Base-by-base conservation (phyloP, 1,140 invertebrate species). In the Leucophenga varia region DNA sequence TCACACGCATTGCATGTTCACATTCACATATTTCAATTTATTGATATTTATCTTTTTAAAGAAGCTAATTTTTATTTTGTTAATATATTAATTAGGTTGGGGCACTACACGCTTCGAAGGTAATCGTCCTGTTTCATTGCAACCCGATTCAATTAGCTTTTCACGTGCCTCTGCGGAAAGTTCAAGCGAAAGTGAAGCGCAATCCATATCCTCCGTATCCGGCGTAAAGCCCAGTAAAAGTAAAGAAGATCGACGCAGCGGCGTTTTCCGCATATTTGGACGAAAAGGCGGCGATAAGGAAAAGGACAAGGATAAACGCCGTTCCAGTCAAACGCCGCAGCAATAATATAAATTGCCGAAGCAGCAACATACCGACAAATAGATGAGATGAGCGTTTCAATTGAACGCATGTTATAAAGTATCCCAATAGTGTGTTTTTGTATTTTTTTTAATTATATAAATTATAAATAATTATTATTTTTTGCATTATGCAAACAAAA, bases 171-270 rank as follows among this genome's bases (percentile, higher is more conserved):
- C 73, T 2, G 73, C 73, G 5, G 73, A 75, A 41, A 75, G 72
- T 28, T 75, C 72, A 16, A 75, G 73, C 49, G 73, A 75, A 47
- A 75, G 72, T 42, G 73, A 75, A 54, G 73, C 73, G 6, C 73
- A 72, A 54, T 73, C 70, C 8, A 73, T 72, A 38, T 75, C 70
- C 37, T 75, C 70, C 21, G 59, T 68, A 21, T 74, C 71, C 31
- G 73, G 64, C 2, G 71, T 74, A 9, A 75, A 74, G 50, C 5
- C 5, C 22, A 25, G 22, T 25, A 71, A 64, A 43, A 60, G 63
- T 38, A 73, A 75, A 47, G 73, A 75, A 34, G 72, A 75, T 39
- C 64, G 68, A 8, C 65, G 68, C 51, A 75, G 72, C 25, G 73
- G 72, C 21, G 64, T 75, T 54, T 75, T 75, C 55, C 63, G 73